Conservation (phyloP, 2,797 vertebrate species). For the Gallirallus australis region DNA sequence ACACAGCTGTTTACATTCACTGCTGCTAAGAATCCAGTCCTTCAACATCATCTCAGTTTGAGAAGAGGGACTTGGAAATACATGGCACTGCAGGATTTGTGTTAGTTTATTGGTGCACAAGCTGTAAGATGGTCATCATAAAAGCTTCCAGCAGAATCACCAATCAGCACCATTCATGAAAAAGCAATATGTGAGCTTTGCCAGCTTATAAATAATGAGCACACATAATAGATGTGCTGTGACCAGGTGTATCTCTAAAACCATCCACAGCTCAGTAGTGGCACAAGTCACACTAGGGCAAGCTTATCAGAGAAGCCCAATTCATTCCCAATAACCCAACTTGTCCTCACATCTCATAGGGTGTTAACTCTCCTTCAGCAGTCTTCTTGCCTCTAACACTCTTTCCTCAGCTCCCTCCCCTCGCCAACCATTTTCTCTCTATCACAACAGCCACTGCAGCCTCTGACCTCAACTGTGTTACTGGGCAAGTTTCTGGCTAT, state of each 20-base stretch:
- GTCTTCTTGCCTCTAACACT: fast-evolving
- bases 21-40: neutral
- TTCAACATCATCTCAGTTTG: fast-evolving
- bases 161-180: neutral
- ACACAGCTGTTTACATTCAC: neutral
- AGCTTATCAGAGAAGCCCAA: neutral
- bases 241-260: neutral
- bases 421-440: neutral
- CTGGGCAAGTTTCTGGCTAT: neutral
- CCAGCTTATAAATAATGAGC: neutral
- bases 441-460: neutral
- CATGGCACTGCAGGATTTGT: neutral
- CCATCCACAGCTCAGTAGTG: neutral
- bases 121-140: neutral
- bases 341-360: neutral
- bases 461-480: neutral
- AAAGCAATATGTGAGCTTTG: neutral
- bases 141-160: neutral
- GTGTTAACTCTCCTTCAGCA: neutral
- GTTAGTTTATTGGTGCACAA: neutral
- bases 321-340: neutral
- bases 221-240: fast-evolving
- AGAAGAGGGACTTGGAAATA: neutral
- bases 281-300: neutral
- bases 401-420: fast-evolving